Evolutionary conservation across 1,140 invertebrate genomes (phyloP), one percentile per base, ranked within the genome.

Genomic region (Drosophila teissieri): DNA sequence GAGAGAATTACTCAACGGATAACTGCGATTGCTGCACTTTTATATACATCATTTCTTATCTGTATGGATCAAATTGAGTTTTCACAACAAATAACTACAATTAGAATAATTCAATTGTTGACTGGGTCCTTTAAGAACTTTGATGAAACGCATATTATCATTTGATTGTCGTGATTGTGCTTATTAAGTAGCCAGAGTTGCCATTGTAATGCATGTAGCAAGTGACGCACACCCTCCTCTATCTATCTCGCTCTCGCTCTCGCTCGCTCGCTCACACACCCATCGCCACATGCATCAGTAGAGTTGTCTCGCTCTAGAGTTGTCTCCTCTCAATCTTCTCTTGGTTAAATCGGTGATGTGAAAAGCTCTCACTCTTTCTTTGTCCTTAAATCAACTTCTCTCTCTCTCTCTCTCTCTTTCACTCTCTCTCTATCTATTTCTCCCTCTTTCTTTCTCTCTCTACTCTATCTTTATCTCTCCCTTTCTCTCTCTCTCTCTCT

Each of bases 131-230:
- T 53, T 8, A 3, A 6, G 10, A 15, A 34, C n/a, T n/a, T 39
- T 55, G 48, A 11, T 24, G 2, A 45, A 15, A 24, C 56, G 54
- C 12, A 19, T 31, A n/a, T 52, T 19, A 39, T 37, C 12, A 22
- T 58, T 46, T 57, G 27, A 17, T 54, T 77, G 52, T 67, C 39
- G 19, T 75, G 40, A 51, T 42, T 72, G 40, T 44, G 46, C 45
- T 77, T 51, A 10, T 48, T 60, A 1, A 53, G 39, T 57, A 73
- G 67, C 51, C 44, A 63, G 62, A 61, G 58, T 56, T 64, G 58
- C 39, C 61, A 70, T 72, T 45, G 57, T 78, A 36, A 72, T 63
- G 75, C 75, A 78, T 78, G 73, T 19, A 68, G 55, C 73, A 69
- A 60, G 24, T 39, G 51, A 27, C 27, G 55, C 74, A 58, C 55